Evolutionary conservation across 2,113 vertebrate genomes (phyloP).

Genomic region (Dolichotis patagonum): DNA sequence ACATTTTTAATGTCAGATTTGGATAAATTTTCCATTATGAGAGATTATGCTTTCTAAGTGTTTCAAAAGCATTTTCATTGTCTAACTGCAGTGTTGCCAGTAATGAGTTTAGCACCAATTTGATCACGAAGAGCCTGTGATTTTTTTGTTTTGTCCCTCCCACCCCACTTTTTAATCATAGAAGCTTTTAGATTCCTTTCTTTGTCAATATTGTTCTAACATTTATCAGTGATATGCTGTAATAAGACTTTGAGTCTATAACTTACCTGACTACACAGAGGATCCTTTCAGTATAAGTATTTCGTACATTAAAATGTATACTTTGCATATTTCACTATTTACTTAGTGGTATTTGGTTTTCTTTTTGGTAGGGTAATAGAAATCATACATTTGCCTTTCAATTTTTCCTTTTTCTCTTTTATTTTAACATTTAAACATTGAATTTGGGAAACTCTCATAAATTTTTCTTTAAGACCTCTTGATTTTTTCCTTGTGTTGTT

Average conservation of each 20-base stretch:
- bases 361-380: background rate
- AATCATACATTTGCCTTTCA: background rate
- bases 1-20: background rate
- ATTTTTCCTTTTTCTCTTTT: background rate
- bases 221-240: background rate
- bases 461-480: background rate
- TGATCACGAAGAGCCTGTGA: background rate
- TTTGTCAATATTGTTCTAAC: background rate
- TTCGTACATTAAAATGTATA: background rate
- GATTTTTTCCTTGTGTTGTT: background rate
- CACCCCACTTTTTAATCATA: background rate
- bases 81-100: background rate
- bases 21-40: background rate
- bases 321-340: background rate
- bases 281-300: background rate
- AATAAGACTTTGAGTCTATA: background rate
- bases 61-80: conserved; percentile 34
- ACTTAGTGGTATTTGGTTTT: background rate
- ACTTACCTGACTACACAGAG: background rate
- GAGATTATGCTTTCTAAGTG: background rate
- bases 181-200: background rate
- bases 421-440: conserved; percentile 2
- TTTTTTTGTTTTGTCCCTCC: background rate
- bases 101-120: conserved; percentile 9
- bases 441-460: background rate